phyloP scores from a whole-genome alignment of 2,888 invertebrate species.

The Tachystola acroxantha region DNA sequence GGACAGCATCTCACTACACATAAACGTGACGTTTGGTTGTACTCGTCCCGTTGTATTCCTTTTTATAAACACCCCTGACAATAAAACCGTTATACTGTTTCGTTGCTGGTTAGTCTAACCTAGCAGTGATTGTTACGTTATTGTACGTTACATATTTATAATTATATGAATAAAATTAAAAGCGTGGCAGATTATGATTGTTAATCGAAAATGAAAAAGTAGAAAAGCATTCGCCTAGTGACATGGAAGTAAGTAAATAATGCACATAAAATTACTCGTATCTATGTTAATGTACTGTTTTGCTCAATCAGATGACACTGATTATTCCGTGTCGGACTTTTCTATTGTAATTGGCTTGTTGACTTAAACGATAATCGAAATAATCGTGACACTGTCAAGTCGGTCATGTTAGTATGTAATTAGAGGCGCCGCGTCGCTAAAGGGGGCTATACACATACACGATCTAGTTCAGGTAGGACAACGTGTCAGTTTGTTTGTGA shows the following conservation, averaged over 20 bases:
- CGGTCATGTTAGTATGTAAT: constrained; percentile 64
- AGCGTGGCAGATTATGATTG: too few relatives aligned
- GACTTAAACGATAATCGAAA: constrained; percentile 46
- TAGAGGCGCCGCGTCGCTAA: constrained; percentile 44
- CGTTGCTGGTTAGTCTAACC: too few relatives aligned
- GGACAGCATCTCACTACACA: too few relatives aligned
- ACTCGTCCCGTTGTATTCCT: too few relatives aligned
- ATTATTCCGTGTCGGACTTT: constrained; percentile 2
- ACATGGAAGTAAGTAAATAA: neutral
- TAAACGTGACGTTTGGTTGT: too few relatives aligned
- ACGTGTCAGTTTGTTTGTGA: neutral
- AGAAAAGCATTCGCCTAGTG: too few relatives aligned
- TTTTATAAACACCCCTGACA: too few relatives aligned
- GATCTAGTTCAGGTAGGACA: constrained; percentile 20
- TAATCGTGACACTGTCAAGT: constrained; percentile 57
- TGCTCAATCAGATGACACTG: constrained; percentile 5
- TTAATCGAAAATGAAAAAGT: too few relatives aligned
- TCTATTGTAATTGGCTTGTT: constrained; percentile 26
- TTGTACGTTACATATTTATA: too few relatives aligned
- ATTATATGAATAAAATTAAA: too few relatives aligned
- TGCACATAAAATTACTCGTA: constrained; percentile 1
- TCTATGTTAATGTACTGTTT: constrained; percentile 1
- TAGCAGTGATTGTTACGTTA: too few relatives aligned
- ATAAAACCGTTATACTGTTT: too few relatives aligned
- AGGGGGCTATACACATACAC: constrained; percentile 1